Evolutionary conservation across 2,888 invertebrate species (phyloP).

Genomic region (Epirrhoe alternata): DNA sequence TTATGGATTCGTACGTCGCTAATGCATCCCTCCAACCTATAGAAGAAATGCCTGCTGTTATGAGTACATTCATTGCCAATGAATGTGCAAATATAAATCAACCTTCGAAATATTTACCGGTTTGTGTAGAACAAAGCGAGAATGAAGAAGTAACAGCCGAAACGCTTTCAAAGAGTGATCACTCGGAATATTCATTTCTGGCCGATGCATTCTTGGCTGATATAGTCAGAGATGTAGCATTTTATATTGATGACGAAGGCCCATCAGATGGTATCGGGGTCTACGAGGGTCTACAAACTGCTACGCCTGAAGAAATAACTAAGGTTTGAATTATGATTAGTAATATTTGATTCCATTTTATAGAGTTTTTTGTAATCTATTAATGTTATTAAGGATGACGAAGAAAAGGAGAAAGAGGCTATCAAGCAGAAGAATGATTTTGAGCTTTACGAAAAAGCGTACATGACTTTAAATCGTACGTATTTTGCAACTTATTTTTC

Average conservation of each 20-base stretch:
- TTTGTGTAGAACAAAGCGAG: slow-evolving; percentile 42
- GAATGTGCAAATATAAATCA: too few species aligned
- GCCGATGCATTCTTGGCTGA: slow-evolving; percentile 56
- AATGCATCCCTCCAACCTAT: slow-evolving; percentile 52
- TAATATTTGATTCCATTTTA: slow-evolving; percentile 13
- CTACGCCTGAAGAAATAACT: slow-evolving; percentile 44
- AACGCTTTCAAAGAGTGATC: slow-evolving; percentile 46
- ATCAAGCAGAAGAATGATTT: slow-evolving; percentile 47
- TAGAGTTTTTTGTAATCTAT: not conserved
- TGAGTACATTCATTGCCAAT: slow-evolving; percentile 17
- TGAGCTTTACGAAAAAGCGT: slow-evolving; percentile 62
- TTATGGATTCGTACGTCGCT: slow-evolving; percentile 60
- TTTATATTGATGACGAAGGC: slow-evolving; percentile 54
- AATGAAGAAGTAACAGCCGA: slow-evolving; percentile 36
- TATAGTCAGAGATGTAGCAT: slow-evolving; percentile 53
- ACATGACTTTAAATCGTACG: slow-evolving; percentile 72
- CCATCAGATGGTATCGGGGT: slow-evolving; percentile 36
- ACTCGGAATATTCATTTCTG: slow-evolving; percentile 65
- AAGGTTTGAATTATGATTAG: slow-evolving; percentile 34
- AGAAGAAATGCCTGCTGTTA: slow-evolving; percentile 24
- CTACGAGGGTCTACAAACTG: slow-evolving; percentile 37
- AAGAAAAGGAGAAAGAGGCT: slow-evolving; percentile 35
- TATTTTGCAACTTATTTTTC: too few species aligned
- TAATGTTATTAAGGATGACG: slow-evolving; percentile 8
- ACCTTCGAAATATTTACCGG: slow-evolving; percentile 31